phyloP scores from a whole-genome alignment of 2,113 vertebrate genomes.

The Hippocampus comes region DNA sequence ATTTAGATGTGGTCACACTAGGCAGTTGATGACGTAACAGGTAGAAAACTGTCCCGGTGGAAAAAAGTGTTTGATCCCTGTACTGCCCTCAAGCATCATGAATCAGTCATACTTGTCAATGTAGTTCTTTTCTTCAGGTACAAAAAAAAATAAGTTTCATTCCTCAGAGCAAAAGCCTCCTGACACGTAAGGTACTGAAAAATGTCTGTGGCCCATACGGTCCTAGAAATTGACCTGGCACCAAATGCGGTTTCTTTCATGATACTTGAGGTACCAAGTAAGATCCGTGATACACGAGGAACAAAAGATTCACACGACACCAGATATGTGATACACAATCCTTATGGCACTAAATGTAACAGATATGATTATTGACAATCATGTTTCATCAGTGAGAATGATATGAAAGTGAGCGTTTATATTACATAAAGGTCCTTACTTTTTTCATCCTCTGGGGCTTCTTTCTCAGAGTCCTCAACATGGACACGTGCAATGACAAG shows the following conservation, averaged over 20 bases:
- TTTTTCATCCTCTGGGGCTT: slow-evolving; percentile 19
- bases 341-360: neutral
- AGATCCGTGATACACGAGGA: neutral
- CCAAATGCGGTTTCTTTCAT: neutral
- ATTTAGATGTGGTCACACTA: neutral
- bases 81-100: neutral
- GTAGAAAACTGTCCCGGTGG: neutral
- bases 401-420: neutral
- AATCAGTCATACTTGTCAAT: neutral
- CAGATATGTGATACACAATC: neutral
- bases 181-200: neutral
- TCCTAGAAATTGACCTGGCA: too few species aligned
- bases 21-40: neutral
- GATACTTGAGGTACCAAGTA: neutral
- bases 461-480: slow-evolving; percentile 19
- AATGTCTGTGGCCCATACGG: neutral
- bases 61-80: neutral
- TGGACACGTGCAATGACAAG: too few species aligned
- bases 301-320: neutral
- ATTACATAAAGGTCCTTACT: neutral
- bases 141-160: neutral
- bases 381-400: neutral
- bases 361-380: neutral
- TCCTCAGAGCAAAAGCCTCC: neutral
- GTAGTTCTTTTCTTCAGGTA: neutral